Evolutionary conservation across 2,797 vertebrate species (phyloP), one percentile per base, ranked within the genome.

Genomic region (Nasua narica): DNA sequence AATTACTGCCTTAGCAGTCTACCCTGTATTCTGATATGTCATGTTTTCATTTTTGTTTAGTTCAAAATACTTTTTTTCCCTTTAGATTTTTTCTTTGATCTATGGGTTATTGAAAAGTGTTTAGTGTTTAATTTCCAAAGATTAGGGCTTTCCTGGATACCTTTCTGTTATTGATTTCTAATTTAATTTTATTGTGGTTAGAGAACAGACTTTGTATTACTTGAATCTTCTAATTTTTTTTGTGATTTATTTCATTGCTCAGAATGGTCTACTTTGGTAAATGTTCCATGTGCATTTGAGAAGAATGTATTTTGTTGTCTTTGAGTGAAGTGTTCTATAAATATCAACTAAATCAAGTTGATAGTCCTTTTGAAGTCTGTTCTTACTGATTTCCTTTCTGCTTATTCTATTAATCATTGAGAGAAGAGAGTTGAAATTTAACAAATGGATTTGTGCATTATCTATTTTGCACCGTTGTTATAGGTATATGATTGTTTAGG

Each of bases 161-260:
- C 25, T 90, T 89, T 81, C 74, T 50, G 15, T 79, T 89, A 40
- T 1, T 72, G 54, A 87, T 67, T 87, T 91, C 16, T 94, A 85
- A 87, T 92, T 91, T 78, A 83, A 84, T 72, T 95, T 95, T 11
- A 62, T 35, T 90, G 58, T 87, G n/a, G 29, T 90, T 16, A 60
- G 58, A 74, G 40, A 67, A 35, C 19, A 87, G 25, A 79, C 37
- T 83, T 82, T 90, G 37, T 94, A 60, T 82, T n/a, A n/a, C 25
- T 86, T 83, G 37, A 72, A 29, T 48, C 69, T 91, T 83, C 70
- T 48, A 35, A 77, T 85, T 40, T 46, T 14, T 95, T 19, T 32
- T 76, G 19, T 93, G 87, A 32, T 79, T 79, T 48, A 40, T 78
- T 54, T 90, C 87, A 29, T 67, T 56, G 76, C 65, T 27, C 29